These are phyloP conservation scores for Lasioglossum zephyrum DNA, from an alignment of 2,888 invertebrate species.

Conservation along the genomic window DNA sequence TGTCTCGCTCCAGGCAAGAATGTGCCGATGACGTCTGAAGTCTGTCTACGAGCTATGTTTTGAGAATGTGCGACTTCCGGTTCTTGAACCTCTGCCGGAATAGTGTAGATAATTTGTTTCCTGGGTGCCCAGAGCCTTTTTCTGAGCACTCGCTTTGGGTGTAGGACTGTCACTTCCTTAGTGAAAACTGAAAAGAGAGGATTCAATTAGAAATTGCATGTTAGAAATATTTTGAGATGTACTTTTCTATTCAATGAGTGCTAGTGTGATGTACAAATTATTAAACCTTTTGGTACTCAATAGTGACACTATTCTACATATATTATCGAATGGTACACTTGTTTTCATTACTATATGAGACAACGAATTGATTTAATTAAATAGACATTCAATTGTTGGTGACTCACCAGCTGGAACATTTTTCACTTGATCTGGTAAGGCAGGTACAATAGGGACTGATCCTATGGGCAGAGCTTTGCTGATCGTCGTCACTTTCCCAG, in stretches of 20 bases:
- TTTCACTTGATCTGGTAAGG: not conserved
- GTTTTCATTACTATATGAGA: no score
- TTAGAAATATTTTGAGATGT: not conserved
- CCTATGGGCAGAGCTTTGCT: not conserved
- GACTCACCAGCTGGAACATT: not conserved
- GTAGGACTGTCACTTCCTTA: constrained; percentile 3
- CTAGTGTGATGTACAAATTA: not conserved
- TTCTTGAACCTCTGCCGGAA: not conserved
- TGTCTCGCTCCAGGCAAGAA: no score
- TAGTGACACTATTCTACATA: not conserved
- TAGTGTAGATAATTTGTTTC: constrained; percentile 55
- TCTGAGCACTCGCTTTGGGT: constrained; percentile 75
- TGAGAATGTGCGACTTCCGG: not conserved
- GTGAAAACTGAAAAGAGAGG: not conserved
- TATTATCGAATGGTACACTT: no score
- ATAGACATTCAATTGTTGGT: not conserved
- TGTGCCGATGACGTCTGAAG: not conserved
- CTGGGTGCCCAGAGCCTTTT: constrained; percentile 68
- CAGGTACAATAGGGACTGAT: not conserved
- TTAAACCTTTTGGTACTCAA: not conserved
- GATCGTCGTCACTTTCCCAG: not conserved
- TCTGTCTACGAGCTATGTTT: not conserved
- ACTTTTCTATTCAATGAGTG: not conserved
- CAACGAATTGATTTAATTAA: no score
- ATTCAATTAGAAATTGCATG: not conserved